Conservation (phyloP, 2,797 vertebrate species). For the Esox masquinongy region DNA sequence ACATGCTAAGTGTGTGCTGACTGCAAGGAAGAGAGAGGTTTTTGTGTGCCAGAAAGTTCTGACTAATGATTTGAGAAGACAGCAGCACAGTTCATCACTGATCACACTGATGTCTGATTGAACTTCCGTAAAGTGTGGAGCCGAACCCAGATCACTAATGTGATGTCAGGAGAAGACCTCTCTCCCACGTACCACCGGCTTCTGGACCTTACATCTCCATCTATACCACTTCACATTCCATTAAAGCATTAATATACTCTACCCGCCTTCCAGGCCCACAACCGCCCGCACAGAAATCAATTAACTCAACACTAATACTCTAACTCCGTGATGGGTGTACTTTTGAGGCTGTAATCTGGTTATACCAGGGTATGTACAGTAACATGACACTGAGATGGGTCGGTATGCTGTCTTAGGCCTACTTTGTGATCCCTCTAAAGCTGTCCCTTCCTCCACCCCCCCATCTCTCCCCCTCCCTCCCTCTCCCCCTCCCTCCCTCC, state of each 20-base stretch:
- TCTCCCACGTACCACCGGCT: not conserved
- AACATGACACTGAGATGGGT: not conserved
- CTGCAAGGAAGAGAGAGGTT: not conserved
- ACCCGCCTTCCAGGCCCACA: not conserved
- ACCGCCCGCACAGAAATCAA: not conserved
- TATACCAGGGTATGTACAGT: not conserved
- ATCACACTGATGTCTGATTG: not conserved
- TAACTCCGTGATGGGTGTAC: not conserved
- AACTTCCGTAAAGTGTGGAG: not conserved
- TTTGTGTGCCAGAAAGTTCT: not conserved
- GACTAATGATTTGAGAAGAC: not conserved
- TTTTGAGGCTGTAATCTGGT: conserved; percentile 4
- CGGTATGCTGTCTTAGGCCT: not conserved
- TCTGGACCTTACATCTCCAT: not conserved
- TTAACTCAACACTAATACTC: conserved; percentile 3
- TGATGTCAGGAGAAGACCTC: conserved; percentile 8
- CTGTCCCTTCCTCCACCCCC: conserved; percentile 4
- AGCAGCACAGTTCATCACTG: not conserved
- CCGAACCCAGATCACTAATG: not conserved
- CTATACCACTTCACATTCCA: not conserved
- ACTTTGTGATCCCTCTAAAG: not conserved
- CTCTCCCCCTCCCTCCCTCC: conserved; percentile 16
- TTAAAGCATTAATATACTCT: not conserved
- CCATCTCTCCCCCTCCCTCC: not conserved
- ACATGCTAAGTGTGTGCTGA: not conserved